Base-by-base conservation (phyloP, 2,888 invertebrate genomes). In the Ennomos quercinarius region DNA sequence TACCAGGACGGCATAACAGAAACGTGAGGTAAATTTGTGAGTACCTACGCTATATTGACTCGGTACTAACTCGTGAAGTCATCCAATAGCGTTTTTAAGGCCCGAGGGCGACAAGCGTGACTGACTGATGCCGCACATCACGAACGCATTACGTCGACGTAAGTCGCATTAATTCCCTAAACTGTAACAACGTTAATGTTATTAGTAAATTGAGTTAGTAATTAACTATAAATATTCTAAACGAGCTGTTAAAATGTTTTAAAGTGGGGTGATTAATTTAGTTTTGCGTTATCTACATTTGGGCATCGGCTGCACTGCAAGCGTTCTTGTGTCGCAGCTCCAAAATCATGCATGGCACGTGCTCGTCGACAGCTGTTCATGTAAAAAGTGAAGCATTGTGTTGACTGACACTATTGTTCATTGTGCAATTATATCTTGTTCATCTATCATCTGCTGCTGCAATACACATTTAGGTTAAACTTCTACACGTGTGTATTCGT, bases 161-260 rank as follows among this genome's bases (percentile, higher is more conserved):
- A 59, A 67, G 69, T 51, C 51, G 80, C 74, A 76, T 67, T 76
- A 73, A 76, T 74, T 68, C 74, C 74, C 67, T 74, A 74, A 80
- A 76, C 78, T 78, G 70, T 75, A 78, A 77, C 69, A 73, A 67
- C 68, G 68, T 69, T 83, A 81, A 83, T 79, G 74, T 70, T 71
- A 74, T 85, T 76, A 64, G 67, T 66, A 75, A 81, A 80, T 82
- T 76, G 77, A 80, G 74, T 78, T 75, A 57, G 71, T 86, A 84
- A 89, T 89, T 84, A 86, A 75, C 75, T 78, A 72, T 77, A 81
- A 84, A 85, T 81, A 76, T 78, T 78, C 66, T 48, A 71, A 86
- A 82, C 72, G 79, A 78, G 75, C 74, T 80, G 78, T 74, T 81
- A 78, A 79, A 83, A 79, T 81, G 78, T 77, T 67, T 81, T 78